Percentiles rank a stretch among this genome's conserved stretches.
phyloP scores from a whole-genome alignment of 2,113 vertebrate genomes.

The Gopherus evgoodei region DNA sequence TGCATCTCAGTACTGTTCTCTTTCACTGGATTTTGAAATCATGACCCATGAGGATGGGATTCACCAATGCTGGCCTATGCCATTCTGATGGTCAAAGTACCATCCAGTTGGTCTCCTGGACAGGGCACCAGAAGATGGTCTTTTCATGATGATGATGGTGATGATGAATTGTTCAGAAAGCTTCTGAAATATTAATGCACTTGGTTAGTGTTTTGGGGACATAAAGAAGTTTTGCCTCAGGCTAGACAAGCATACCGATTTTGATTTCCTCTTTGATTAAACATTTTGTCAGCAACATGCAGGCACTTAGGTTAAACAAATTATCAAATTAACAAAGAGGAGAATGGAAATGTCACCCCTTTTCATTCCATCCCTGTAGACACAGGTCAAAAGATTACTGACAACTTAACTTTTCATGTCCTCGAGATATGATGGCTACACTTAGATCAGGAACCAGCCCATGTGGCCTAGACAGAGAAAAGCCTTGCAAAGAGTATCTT shows the following conservation, averaged over 20 bases:
- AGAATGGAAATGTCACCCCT: not conserved
- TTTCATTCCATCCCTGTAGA: not conserved
- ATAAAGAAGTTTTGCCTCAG: not conserved
- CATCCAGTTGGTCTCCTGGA: not conserved
- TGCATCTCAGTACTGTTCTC: not conserved
- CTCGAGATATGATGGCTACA: not conserved
- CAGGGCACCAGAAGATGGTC: too few relatives aligned
- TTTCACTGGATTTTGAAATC: not conserved
- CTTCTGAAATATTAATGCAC: slow-evolving; percentile 7
- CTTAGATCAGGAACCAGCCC: not conserved
- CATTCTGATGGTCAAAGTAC: not conserved
- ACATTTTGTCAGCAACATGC: not conserved
- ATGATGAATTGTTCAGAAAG: not conserved
- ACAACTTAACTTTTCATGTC: not conserved
- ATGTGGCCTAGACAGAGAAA: not conserved
- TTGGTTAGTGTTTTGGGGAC: not conserved
- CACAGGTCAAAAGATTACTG: not conserved
- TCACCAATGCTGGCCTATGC: not conserved
- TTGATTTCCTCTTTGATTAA: slow-evolving; percentile 34
- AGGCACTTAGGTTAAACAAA: not conserved
- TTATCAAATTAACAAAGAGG: not conserved
- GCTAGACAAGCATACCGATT: slow-evolving; percentile 12
- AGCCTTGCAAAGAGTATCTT: too few relatives aligned
- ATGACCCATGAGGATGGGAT: not conserved
- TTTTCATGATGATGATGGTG: not conserved